Conservation (phyloP, 2,113 vertebrate genomes). For the Ardeotis arabs region DNA sequence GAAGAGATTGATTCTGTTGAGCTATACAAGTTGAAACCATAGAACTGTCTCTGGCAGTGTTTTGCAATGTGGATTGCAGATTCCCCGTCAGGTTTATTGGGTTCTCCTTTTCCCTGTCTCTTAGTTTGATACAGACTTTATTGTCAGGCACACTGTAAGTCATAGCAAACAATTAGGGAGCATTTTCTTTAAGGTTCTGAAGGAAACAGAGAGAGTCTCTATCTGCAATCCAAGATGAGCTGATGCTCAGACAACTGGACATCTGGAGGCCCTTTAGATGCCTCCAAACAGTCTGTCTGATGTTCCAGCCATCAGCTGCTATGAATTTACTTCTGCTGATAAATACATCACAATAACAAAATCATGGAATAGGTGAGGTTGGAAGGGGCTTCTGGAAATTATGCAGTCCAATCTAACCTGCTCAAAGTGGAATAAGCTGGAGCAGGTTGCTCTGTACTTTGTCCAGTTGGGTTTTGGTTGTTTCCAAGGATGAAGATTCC, state of each 20-base stretch:
- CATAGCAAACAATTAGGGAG: background rate
- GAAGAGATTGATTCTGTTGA: background rate
- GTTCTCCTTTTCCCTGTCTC: background rate
- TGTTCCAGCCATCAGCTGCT: background rate
- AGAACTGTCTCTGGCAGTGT: background rate
- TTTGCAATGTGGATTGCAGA: background rate
- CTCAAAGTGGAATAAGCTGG: background rate
- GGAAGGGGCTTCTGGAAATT: background rate
- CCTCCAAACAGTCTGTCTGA: background rate
- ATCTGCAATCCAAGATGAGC: background rate
- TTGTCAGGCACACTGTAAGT: background rate
- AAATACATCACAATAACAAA: background rate
- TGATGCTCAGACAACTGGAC: background rate
- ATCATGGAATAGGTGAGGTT: background rate
- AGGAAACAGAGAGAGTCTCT: background rate
- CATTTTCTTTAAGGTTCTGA: background rate
- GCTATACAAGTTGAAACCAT: background rate
- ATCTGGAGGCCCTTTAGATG: background rate
- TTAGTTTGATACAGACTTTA: background rate
- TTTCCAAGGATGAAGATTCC: background rate
- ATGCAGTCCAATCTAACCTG: background rate
- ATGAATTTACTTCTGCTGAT: background rate
- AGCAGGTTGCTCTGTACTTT: background rate
- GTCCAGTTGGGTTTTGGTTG: background rate
- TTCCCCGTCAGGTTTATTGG: background rate